Percentiles rank a stretch among this genome's conserved stretches.
phyloP scores from a whole-genome alignment of 2,888 invertebrate species.

The Thymelicus acteon region DNA sequence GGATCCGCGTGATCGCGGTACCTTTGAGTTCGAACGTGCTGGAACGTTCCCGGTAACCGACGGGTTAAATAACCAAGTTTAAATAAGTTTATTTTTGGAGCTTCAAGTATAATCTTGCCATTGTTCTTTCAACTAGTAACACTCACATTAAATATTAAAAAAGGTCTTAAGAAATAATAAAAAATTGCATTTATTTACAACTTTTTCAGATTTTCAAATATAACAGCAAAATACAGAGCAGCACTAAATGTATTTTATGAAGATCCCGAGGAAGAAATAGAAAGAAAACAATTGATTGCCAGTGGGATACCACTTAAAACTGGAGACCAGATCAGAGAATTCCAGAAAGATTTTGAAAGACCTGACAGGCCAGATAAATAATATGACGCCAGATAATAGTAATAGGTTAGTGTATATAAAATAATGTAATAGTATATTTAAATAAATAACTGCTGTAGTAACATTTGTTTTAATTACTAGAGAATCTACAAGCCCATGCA shows the following conservation, averaged over 20 bases:
- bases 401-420: slow-evolving; percentile 55
- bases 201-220: slow-evolving; percentile 60
- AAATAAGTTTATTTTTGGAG: too few relatives aligned
- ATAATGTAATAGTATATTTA: slow-evolving; percentile 31
- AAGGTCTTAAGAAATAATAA: not conserved
- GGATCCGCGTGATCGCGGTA: too few relatives aligned
- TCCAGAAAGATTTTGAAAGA: slow-evolving; percentile 57
- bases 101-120: too few relatives aligned
- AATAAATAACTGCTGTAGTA: slow-evolving; percentile 44
- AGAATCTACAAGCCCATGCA: slow-evolving; percentile 46
- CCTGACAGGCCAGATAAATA: slow-evolving; percentile 65
- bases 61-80: too few relatives aligned
- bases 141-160: not conserved
- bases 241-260: slow-evolving; percentile 61
- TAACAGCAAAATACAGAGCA: slow-evolving; percentile 60
- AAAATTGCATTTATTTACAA: slow-evolving; percentile 1
- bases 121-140: too few relatives aligned
- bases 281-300: slow-evolving; percentile 70
- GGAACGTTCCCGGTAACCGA: too few relatives aligned
- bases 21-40: too few relatives aligned
- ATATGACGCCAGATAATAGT: slow-evolving; percentile 56
- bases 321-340: slow-evolving; percentile 55
- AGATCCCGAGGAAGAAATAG: slow-evolving; percentile 74
- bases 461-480: slow-evolving; percentile 66
- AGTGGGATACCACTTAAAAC: slow-evolving; percentile 61